phyloP scores from a whole-genome alignment of 2,888 invertebrate genomes.

The Sphaeridia pumilis region DNA sequence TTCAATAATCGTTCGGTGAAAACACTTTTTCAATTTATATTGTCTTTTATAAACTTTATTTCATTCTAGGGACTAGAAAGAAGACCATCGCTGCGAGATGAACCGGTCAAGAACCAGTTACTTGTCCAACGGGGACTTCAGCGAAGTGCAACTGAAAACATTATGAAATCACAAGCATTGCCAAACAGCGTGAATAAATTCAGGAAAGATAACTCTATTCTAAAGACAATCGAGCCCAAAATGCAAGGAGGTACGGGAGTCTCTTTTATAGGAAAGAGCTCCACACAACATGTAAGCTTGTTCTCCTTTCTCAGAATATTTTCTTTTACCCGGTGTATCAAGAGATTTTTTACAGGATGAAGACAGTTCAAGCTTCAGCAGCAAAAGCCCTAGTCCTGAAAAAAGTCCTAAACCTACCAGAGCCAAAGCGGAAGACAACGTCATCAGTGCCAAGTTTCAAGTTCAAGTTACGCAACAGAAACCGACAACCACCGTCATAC shows the following conservation, averaged over 20 bases:
- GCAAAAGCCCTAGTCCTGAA: too few species aligned
- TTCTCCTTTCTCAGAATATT: too few species aligned
- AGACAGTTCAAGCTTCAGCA: too few species aligned
- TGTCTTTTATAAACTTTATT: neutral
- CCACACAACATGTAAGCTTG: neutral
- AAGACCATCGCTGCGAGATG: constrained; percentile 11
- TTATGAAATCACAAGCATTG: neutral
- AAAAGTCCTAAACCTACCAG: too few species aligned
- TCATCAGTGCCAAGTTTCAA: too few species aligned
- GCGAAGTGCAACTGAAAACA: constrained; percentile 10
- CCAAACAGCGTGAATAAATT: constrained; percentile 6
- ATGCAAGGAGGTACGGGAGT: constrained; percentile 5
- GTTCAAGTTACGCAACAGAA: too few species aligned
- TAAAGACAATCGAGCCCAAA: constrained; percentile 6
- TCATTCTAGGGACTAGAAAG: constrained; percentile 13
- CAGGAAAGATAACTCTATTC: constrained; percentile 1
- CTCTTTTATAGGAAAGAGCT: neutral
- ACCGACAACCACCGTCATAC: too few species aligned
- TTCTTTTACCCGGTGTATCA: too few species aligned
- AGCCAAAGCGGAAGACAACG: too few species aligned
- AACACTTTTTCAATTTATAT: neutral
- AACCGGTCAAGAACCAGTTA: constrained; percentile 2
- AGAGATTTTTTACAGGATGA: too few species aligned
- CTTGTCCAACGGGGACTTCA: constrained; percentile 6
- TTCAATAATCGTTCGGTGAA: neutral